These are phyloP conservation scores for Polietes domitor DNA, from an alignment of 2,888 invertebrate genomes.

Conservation along the genomic window DNA sequence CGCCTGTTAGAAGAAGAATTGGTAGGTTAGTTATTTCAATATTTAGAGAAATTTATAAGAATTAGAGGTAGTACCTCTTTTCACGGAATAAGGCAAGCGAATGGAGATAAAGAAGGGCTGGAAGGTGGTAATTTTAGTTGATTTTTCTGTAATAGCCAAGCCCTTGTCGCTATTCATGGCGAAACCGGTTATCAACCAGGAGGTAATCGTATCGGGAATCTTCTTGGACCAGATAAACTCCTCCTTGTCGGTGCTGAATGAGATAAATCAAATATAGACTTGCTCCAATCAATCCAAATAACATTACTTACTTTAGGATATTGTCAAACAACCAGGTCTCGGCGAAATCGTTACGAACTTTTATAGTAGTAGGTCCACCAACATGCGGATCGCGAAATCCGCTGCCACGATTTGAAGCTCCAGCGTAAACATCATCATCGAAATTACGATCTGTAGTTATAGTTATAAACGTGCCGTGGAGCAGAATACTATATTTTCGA, in stretches of 20 bases:
- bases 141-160: constrained; percentile 86
- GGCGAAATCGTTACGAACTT: no score
- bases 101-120: constrained; percentile 92
- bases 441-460: no score
- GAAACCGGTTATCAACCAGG: constrained; percentile 91
- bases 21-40: not conserved
- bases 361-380: no score
- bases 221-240: constrained; percentile 79
- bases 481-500: no score
- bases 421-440: no score
- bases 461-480: no score
- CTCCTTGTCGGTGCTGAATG: constrained; percentile 69
- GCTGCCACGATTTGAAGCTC: no score
- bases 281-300: not conserved
- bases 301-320: constrained; percentile 73
- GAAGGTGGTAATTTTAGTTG: constrained; percentile 87
- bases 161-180: constrained; percentile 88
- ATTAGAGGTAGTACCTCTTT: constrained; percentile 82
- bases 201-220: constrained; percentile 90
- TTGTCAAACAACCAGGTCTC: constrained; percentile 86
- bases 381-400: no score
- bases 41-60: no score
- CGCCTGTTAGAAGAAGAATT: constrained; percentile 81
- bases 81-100: constrained; percentile 93
- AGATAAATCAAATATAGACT: not conserved